These are phyloP conservation scores for Aplochiton taeniatus DNA, from an alignment of 2,797 vertebrate genomes.

Conservation along the genomic window DNA sequence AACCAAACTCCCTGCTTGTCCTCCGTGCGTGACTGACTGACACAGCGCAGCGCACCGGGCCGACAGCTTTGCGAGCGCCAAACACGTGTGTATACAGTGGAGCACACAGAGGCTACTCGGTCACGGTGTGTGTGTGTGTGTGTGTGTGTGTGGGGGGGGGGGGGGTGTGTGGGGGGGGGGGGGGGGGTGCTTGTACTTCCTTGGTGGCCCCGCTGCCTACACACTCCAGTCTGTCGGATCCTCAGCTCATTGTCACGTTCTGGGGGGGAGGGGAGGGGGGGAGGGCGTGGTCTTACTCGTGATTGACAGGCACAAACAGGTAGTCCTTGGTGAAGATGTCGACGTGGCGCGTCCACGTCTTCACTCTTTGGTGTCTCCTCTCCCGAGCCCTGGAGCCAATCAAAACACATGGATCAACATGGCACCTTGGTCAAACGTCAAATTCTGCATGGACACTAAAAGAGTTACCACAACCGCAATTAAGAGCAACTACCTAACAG, in stretches of 20 bases:
- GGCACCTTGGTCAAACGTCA: too few species aligned
- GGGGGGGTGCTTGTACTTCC: too few species aligned
- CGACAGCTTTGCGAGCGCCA: too few species aligned
- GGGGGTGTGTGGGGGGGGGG: not conserved
- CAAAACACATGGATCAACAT: not conserved
- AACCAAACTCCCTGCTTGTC: not conserved
- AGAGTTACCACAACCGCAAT: too few species aligned
- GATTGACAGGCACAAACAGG: constrained; percentile 95
- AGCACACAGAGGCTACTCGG: not conserved
- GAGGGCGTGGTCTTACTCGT: constrained; percentile 79
- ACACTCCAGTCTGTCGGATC: not conserved
- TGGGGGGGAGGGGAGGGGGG: too few species aligned
- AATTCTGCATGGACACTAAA: too few species aligned
- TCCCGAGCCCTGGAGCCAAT: constrained; percentile 72
- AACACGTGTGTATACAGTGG: too few species aligned
- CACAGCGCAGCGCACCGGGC: not conserved
- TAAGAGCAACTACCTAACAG: too few species aligned
- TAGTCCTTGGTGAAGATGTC: constrained; percentile 96
- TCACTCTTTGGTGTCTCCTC: constrained; percentile 88
- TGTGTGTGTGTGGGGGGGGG: not conserved
- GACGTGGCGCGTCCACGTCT: constrained; percentile 92
- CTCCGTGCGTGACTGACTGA: not conserved
- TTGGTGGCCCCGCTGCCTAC: not conserved
- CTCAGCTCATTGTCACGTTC: too few species aligned
- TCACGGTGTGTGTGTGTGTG: not conserved